Conservation (phyloP, 2,797 vertebrate genomes). For the Psittacula echo region DNA sequence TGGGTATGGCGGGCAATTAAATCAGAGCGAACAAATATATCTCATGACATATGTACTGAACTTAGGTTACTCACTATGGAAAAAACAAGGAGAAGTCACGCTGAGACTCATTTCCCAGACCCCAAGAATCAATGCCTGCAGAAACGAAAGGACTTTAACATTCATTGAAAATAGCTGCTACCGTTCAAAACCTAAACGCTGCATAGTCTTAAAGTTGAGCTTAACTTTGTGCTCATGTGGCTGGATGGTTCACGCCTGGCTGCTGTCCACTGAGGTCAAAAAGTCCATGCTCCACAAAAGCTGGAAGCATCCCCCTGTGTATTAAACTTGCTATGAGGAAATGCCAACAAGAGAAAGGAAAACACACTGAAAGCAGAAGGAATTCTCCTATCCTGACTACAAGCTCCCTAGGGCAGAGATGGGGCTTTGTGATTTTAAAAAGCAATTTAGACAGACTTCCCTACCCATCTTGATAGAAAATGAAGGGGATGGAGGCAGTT, state of each 20-base stretch:
- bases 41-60: neutral
- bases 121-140: constrained; percentile 17
- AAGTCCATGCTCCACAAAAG: neutral
- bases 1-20: neutral
- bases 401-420: neutral
- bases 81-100: neutral
- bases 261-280: neutral
- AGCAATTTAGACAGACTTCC: constrained; percentile 5
- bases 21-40: neutral
- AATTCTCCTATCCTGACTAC: neutral
- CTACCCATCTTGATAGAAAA: neutral
- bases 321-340: neutral
- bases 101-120: constrained; percentile 24
- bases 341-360: neutral
- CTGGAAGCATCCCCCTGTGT: neutral
- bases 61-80: neutral
- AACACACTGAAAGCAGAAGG: neutral
- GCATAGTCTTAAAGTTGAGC: neutral
- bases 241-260: neutral
- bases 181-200: neutral
- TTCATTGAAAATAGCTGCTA: neutral
- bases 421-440: neutral
- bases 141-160: neutral
- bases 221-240: neutral
- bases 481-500: neutral